Evolutionary conservation across 2,113 vertebrate species (phyloP).

Genomic region (Anolis carolinensis): DNA sequence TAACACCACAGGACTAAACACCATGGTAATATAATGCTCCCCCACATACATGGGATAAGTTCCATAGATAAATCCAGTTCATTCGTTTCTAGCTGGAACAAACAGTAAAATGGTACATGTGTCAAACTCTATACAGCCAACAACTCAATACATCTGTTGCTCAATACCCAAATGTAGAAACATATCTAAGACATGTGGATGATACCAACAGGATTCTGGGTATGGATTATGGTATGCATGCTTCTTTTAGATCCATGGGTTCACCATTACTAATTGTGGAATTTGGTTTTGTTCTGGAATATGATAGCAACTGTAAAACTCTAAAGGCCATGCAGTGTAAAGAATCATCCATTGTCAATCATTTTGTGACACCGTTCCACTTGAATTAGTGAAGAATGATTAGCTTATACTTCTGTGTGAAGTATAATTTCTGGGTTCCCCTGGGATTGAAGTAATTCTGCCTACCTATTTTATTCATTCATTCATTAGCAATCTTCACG

Average conservation of each 20-base stretch:
- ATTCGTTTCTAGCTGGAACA: too few relatives aligned
- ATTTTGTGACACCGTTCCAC: background rate
- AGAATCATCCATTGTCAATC: background rate
- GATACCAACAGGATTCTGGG: background rate
- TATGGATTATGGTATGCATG: background rate
- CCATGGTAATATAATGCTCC: too few relatives aligned
- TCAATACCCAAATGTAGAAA: too few relatives aligned
- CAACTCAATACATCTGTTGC: too few relatives aligned
- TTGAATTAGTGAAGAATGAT: slow-evolving; percentile 18
- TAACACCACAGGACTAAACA: too few relatives aligned
- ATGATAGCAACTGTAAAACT: background rate
- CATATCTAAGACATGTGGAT: too few relatives aligned
- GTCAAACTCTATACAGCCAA: too few relatives aligned
- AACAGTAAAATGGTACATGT: too few relatives aligned
- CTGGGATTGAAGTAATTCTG: slow-evolving; percentile 16
- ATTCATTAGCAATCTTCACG: slow-evolving; percentile 40
- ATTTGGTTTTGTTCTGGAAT: background rate
- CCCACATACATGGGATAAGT: too few relatives aligned
- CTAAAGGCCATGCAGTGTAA: background rate
- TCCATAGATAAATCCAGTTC: too few relatives aligned
- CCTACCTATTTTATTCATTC: slow-evolving; percentile 39
- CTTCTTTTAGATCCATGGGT: background rate
- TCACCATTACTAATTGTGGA: too few relatives aligned
- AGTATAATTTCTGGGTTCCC: slow-evolving; percentile 23
- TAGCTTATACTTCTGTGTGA: slow-evolving; percentile 28